Evolutionary conservation across 2,113 vertebrate species (phyloP), one percentile per base, ranked within the genome.

Genomic region (Neogobius melanostomus): DNA sequence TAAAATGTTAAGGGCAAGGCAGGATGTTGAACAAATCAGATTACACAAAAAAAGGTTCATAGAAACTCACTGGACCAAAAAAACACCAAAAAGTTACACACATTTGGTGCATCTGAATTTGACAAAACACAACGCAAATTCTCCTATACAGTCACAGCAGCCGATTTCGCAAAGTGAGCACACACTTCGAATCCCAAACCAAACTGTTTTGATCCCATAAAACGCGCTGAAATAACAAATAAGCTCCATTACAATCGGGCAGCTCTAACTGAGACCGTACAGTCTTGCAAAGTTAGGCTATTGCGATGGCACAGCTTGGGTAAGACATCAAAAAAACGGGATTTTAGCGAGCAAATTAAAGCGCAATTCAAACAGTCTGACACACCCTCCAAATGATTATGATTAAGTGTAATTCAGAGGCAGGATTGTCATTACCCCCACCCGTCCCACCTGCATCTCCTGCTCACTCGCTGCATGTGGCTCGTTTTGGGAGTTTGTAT

Each of bases 351-450:
- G 43, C 10, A 81, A 82, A 77, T 75, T 42, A 75, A 80, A 85
- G 56, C 67, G 51, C 15, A 78, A 75, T 82, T 63, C 28, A 77
- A 65, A 42, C 17, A 75, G 68, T 61, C 61, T 67, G 85, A 77
- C 82, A 84, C 82, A 80, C 77, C 84, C 70, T 71, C 81, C 44
- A 89, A 89, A 88, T 88, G 68, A 86, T 69, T 82, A 85, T 81
- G 76, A 87, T 90, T 88, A 77, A 83, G 71, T 75, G 75, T 68
- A 75, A 81, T 85, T 77, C 63, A 65, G 57, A 65, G 66, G 65
- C 65, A 77, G 64, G 71, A 86, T 87, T 76, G 79, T 85, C 79
- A 80, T 88, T 85, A 86, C 83, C 70, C 28, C 76, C 76, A 82
- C 79, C 75, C 36, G 64, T 85, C 69, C 71, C 75, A 74, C 80